Base-by-base conservation (phyloP, 1,140 invertebrate genomes). In the Brachionus paranguensis region DNA sequence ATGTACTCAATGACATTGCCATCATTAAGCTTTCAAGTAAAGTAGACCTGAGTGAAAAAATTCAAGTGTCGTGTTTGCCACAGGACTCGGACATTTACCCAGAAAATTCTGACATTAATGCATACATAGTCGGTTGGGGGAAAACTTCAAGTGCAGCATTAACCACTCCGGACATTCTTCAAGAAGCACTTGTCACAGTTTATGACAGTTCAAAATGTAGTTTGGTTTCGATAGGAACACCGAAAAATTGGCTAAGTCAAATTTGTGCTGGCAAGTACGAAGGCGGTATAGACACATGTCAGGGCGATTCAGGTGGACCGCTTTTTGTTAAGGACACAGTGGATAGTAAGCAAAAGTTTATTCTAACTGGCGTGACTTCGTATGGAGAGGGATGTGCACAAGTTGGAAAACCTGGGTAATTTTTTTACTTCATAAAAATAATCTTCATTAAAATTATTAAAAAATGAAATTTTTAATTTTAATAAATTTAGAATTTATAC, bases 261-360 rank as follows among this genome's bases (percentile, higher is more conserved):
- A 81, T 81, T 43, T 81, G 78, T 64, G 78, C 78, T 6, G 78
- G 78, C 11, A 47, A 24, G n/a, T 45, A 43, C 33, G 50, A 43
- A 43, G 78, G 78, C 27, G 78, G 78, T 68, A 24, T 45, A 5
- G 78, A 81, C 27, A 17, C 78, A 4, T 81, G 78, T 20, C 78
- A 81, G 64, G 78, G 78, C 41, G 78, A 68, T 60, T 64, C 78
- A 24, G 78, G 78, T 43, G 78, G 78, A 29, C 78, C 78, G 2
- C 12, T 81, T 0, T 81, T 33, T 68, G 50, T 64, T 6, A 24
- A 11, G 37, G 78, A 81, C 29, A 11, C 33, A 14, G 53, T 81
- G 7, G 43, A 81, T 41, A 20, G 7, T 14, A 81, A 64, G 12
- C 17, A 60, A 68, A 81, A 64, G 17, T 81, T 17, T 64, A 29